Percentiles rank a stretch among this genome's conserved stretches.
These are phyloP conservation scores for Caradrina clavipalpis DNA, from an alignment of 2,888 invertebrate species.

Conservation along the genomic window DNA sequence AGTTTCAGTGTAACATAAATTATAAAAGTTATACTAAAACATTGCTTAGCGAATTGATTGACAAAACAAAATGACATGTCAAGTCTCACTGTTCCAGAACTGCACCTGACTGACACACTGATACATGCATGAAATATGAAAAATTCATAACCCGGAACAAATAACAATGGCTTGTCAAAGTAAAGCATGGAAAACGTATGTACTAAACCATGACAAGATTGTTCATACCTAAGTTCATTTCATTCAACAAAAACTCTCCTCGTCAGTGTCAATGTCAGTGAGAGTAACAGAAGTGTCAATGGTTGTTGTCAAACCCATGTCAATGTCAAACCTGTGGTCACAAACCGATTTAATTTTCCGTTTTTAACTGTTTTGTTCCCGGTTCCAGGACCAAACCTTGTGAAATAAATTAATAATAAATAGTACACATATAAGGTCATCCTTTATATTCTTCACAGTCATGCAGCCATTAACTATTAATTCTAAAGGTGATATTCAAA, in stretches of 20 bases:
- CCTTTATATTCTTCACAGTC: slow-evolving; percentile 8
- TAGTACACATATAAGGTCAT: slow-evolving; percentile 6
- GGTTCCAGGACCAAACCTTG: neutral
- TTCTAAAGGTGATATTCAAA: slow-evolving; percentile 82
- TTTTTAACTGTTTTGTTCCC: slow-evolving; percentile 19
- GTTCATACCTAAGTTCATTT: no score
- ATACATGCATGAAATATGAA: slow-evolving; percentile 24
- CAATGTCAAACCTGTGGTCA: neutral
- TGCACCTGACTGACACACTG: neutral
- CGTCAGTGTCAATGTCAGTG: no score
- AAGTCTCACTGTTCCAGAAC: no score
- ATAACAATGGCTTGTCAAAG: slow-evolving; percentile 4
- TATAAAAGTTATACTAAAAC: slow-evolving; percentile 35
- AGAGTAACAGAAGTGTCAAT: neutral
- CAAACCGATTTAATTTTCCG: slow-evolving; percentile 29
- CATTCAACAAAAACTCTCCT: no score
- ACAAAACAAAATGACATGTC: slow-evolving; percentile 51
- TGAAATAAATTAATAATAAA: slow-evolving; percentile 10
- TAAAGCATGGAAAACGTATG: no score
- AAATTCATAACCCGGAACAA: slow-evolving; percentile 15
- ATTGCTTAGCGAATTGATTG: slow-evolving; percentile 57
- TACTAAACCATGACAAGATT: no score
- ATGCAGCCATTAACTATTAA: slow-evolving; percentile 81
- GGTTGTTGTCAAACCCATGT: neutral
- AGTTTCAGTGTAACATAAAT: slow-evolving; percentile 29